Percentiles rank a stretch among this genome's conserved stretches.
These are phyloP conservation scores for Gavialis gangeticus DNA, from an alignment of 2,113 vertebrate genomes.

Conservation along the genomic window DNA sequence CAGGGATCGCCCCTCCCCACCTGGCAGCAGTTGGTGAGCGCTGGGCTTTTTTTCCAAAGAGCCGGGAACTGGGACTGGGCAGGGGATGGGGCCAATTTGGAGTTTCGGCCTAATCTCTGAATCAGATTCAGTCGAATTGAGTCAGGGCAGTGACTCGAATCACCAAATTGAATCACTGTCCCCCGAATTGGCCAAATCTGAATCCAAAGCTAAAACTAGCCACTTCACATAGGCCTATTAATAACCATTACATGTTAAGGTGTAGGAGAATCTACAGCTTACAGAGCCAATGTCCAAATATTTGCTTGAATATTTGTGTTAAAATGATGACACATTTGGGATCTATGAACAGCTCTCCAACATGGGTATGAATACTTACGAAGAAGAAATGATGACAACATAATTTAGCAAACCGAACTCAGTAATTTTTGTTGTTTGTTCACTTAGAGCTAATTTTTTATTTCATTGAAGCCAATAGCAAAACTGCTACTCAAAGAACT, in stretches of 20 bases:
- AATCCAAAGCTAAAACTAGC: no score
- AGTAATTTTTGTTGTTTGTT: neutral
- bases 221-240: neutral
- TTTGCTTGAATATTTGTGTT: neutral
- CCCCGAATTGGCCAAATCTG: no score
- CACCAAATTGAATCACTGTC: no score
- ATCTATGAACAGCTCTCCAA: conserved; percentile 12
- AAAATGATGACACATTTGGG: neutral
- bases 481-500: neutral
- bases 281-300: neutral
- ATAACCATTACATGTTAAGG: neutral
- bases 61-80: no score
- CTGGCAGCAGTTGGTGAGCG: no score
- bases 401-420: neutral
- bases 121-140: no score
- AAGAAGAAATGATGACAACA: neutral
- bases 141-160: no score
- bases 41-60: no score
- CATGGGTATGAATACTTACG: neutral
- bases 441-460: neutral
- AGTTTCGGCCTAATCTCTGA: no score
- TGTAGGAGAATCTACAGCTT: neutral
- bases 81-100: no score
- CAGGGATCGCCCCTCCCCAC: no score
- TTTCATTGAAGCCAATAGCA: neutral